Evolutionary conservation across 2,797 vertebrate species (phyloP), one percentile per base, ranked within the genome.

Genomic region (Distichodus sexfasciatus): DNA sequence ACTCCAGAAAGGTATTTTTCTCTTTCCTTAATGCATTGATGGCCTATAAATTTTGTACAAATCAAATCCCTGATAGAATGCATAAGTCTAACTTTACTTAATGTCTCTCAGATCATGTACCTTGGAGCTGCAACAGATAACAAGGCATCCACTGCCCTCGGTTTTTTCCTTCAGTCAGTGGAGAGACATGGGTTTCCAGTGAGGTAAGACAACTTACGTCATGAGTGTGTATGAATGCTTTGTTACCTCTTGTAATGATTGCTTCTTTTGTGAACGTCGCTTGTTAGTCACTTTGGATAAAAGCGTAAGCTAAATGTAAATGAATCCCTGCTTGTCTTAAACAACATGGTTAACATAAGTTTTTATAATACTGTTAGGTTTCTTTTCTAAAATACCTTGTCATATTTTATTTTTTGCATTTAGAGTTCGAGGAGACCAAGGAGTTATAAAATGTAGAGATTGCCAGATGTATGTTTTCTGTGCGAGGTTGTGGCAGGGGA

Each of bases 371-470:
- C 14, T 51, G 48, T 26, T 24, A 24, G 21, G 12, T 15, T 29
- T 29, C 0, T 7, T 29, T 12, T 14, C 29, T 2, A 21, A 6
- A 11, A 29, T 62, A 8, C 19, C 4, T 17, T 46, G 43, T 46
- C 6, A 17, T 46, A 46, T 23, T 17, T 7, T 48, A 19, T 48
- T 23, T 4, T 48, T 8, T 58, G n/a, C 4, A 8, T 11, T 9
- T 35, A 57, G 53, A 19, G 53, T 6, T 2, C 91, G 62, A 91
- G 91, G 72, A 89, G 91, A 76, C 91, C 90, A 89, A 91, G 87
- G 83, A 88, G 83, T 0, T 90, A 91, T n/a, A 44, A 89, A 90
- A 68, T 86, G 83, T 41, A 88, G 92, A 50, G 90, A 93, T 59
- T 91, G 92, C 0, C 88, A 92, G 53, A 76, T 92, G 64, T 89